phyloP scores from a whole-genome alignment of 2,888 invertebrate genomes.

The Petrolisthes manimaculis region DNA sequence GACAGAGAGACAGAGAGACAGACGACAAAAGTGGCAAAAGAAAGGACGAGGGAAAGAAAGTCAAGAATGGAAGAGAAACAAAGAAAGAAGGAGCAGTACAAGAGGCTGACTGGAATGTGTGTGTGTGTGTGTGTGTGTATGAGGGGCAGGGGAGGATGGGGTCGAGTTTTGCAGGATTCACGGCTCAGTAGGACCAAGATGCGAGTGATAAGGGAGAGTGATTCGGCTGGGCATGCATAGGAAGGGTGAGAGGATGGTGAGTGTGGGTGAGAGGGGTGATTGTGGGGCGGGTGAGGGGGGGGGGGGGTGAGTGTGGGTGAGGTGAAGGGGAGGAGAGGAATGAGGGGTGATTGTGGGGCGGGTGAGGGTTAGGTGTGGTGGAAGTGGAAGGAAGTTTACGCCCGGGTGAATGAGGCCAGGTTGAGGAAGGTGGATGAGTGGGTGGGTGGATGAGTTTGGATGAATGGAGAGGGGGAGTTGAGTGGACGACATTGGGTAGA shows the following conservation, averaged over 20 bases:
- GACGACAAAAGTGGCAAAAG: background rate
- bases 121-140: background rate
- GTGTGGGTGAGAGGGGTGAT: too few species aligned
- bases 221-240: background rate
- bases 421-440: background rate
- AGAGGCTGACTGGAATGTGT: background rate
- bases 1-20: conserved; percentile 10
- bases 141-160: background rate
- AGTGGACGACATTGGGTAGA: too few species aligned
- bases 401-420: background rate
- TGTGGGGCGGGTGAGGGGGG: too few species aligned
- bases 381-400: background rate
- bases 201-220: conserved; percentile 9
- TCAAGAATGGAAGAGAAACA: conserved; percentile 13
- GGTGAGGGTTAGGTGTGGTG: background rate
- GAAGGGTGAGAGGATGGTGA: background rate
- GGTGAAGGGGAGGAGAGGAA: too few species aligned
- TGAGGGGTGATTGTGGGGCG: too few species aligned
- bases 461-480: too few species aligned
- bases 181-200: conserved; percentile 15
- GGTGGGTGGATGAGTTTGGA: too few species aligned
- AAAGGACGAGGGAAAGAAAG: background rate
- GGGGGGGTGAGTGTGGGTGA: too few species aligned
- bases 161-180: conserved; percentile 9
- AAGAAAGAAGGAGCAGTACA: background rate